phyloP scores from a whole-genome alignment of 2,797 vertebrate species.

The Pteronotus mesoamericanus region DNA sequence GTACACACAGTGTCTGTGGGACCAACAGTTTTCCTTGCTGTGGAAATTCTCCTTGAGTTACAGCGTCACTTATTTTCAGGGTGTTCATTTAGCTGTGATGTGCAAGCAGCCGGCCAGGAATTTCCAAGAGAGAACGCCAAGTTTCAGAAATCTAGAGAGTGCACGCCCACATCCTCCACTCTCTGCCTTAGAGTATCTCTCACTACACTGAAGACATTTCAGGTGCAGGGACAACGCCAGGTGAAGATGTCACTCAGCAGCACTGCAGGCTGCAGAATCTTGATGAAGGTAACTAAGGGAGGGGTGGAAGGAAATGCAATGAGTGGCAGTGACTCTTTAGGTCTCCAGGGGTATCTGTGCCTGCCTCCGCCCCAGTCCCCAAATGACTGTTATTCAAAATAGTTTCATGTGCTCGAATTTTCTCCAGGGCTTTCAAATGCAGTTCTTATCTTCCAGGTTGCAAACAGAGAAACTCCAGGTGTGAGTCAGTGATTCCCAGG shows the following conservation, averaged over 20 bases:
- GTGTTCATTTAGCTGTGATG: background rate
- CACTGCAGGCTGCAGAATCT: background rate
- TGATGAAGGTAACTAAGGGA: background rate
- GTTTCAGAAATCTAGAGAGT: background rate
- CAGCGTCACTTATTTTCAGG: background rate
- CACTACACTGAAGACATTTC: accelerated
- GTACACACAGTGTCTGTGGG: background rate
- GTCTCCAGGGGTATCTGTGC: no score
- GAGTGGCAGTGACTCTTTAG: accelerated
- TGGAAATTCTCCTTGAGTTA: background rate
- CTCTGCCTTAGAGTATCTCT: background rate
- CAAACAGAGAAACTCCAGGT: slow-evolving; percentile 33
- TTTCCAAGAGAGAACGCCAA: background rate
- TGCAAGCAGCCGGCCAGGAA: background rate
- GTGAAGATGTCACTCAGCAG: background rate
- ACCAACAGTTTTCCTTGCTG: background rate
- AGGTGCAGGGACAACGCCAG: background rate
- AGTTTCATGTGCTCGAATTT: background rate
- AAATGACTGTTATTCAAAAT: background rate
- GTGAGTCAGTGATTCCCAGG: background rate
- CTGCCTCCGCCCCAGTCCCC: no score
- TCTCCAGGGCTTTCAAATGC: background rate
- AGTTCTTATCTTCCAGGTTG: background rate
- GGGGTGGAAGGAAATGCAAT: accelerated
- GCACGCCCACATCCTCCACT: background rate